phyloP scores from a whole-genome alignment of 2,797 vertebrate species.

The Paedocypris micromegethes region DNA sequence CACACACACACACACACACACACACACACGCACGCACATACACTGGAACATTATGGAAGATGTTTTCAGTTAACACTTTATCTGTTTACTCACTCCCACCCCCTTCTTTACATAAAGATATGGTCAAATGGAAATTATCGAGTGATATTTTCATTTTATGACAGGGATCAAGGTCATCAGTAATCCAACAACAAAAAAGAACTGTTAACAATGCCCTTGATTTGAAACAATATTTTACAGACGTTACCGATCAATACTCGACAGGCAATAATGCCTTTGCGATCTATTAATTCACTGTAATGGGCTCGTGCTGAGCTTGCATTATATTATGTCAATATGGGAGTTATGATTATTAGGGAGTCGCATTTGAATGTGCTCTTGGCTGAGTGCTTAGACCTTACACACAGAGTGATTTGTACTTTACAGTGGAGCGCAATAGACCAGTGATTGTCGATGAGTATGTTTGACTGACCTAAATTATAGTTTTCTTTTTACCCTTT shows the following conservation, averaged over 20 bases:
- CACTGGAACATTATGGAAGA: too few relatives aligned
- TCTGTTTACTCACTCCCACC: constrained; percentile 52
- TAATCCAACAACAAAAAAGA: constrained; percentile 53
- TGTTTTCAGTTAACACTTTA: constrained; percentile 43
- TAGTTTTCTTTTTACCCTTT: constrained; percentile 8
- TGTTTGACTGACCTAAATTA: constrained; percentile 27
- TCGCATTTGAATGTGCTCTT: constrained; percentile 71
- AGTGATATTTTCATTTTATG: constrained; percentile 68
- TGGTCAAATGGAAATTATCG: constrained; percentile 66
- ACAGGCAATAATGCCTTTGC: constrained; percentile 81
- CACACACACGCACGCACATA: too few relatives aligned
- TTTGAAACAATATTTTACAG: constrained; percentile 85
- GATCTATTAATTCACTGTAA: constrained; percentile 90
- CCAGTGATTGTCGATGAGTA: constrained; percentile 27
- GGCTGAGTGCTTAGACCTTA: constrained; percentile 58
- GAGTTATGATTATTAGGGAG: constrained; percentile 70
- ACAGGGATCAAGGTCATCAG: constrained; percentile 83
- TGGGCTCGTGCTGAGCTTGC: constrained; percentile 80
- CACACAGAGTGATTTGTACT: constrained; percentile 24
- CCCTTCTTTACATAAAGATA: constrained; percentile 67
- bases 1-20: too few relatives aligned
- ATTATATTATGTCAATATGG: constrained; percentile 75
- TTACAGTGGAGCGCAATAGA: constrained; percentile 19
- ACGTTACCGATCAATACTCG: constrained; percentile 83
- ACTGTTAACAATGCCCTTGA: constrained; percentile 78